phyloP scores from a whole-genome alignment of 1,140 invertebrate species.

The Drosophila asahinai region DNA sequence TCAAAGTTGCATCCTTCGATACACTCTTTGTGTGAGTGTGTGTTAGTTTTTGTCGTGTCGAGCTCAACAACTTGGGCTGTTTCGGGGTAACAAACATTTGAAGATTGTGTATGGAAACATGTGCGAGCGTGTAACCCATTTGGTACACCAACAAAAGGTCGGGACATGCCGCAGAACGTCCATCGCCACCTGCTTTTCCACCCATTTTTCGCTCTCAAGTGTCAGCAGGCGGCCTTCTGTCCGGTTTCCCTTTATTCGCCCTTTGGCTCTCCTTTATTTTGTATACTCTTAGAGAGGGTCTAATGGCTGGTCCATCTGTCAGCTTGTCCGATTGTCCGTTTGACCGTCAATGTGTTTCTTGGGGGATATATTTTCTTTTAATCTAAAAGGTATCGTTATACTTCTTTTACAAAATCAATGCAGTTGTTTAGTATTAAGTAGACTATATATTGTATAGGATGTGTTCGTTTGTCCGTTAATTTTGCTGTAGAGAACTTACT shows the following conservation, averaged over 20 bases:
- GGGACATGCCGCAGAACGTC: conserved; percentile 5
- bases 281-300: not conserved
- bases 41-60: conserved; percentile 39
- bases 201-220: conserved; percentile 19
- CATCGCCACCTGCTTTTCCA: conserved; percentile 43
- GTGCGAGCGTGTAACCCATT: conserved; percentile 77
- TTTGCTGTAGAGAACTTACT: too few relatives aligned
- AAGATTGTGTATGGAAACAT: conserved; percentile 43
- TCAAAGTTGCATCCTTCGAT: conserved; percentile 5
- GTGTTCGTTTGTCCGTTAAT: too few relatives aligned
- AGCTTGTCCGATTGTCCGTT: too few relatives aligned
- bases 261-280: conserved; percentile 2
- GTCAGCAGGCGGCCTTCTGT: conserved; percentile 43
- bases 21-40: conserved; percentile 12
- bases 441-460: too few relatives aligned
- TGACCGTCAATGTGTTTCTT: too few relatives aligned
- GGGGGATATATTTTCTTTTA: too few relatives aligned
- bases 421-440: too few relatives aligned
- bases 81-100: conserved; percentile 35
- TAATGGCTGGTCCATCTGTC: too few relatives aligned
- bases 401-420: too few relatives aligned
- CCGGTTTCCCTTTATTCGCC: not conserved
- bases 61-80: conserved; percentile 29
- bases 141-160: conserved; percentile 63
- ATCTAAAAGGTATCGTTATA: too few relatives aligned